phyloP scores from a whole-genome alignment of 2,113 vertebrate genomes.

The Thomomys bottae region DNA sequence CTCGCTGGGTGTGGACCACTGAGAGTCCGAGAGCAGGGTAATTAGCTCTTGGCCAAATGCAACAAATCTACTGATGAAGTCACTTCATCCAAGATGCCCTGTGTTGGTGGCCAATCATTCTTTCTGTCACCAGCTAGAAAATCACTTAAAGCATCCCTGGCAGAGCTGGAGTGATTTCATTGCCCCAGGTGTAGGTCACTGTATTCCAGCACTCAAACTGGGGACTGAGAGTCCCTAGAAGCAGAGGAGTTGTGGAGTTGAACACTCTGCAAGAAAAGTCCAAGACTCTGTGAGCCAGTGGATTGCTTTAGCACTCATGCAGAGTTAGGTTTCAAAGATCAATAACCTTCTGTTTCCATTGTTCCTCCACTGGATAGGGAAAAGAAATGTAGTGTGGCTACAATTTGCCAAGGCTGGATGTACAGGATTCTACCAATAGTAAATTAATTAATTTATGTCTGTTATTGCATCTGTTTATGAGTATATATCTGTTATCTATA shows the following conservation, averaged over 20 bases:
- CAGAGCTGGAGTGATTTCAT: conserved; percentile 69
- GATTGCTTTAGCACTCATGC: not conserved
- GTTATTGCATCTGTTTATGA: too few relatives aligned
- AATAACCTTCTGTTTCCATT: not conserved
- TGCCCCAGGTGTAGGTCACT: conserved; percentile 67
- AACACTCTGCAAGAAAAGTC: not conserved
- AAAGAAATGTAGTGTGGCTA: not conserved
- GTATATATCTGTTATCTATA: too few relatives aligned
- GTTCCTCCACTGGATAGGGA: not conserved
- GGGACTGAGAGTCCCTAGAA: not conserved
- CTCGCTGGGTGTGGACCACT: conserved; percentile 45
- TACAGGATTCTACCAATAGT: not conserved
- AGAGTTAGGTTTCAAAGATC: not conserved
- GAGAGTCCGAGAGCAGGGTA: conserved; percentile 72
- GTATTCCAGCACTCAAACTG: not conserved
- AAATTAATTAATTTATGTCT: not conserved
- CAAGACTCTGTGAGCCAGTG: not conserved
- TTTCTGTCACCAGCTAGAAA: conserved; percentile 81
- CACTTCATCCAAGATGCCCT: conserved; percentile 73
- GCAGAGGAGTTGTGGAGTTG: not conserved
- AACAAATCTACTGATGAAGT: conserved; percentile 81
- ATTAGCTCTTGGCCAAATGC: conserved; percentile 76
- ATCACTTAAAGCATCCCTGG: conserved; percentile 74
- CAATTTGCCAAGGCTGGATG: not conserved
- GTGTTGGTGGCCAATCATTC: conserved; percentile 77